Conservation (phyloP, 2,797 vertebrate genomes). For the Okamejei kenojei region DNA sequence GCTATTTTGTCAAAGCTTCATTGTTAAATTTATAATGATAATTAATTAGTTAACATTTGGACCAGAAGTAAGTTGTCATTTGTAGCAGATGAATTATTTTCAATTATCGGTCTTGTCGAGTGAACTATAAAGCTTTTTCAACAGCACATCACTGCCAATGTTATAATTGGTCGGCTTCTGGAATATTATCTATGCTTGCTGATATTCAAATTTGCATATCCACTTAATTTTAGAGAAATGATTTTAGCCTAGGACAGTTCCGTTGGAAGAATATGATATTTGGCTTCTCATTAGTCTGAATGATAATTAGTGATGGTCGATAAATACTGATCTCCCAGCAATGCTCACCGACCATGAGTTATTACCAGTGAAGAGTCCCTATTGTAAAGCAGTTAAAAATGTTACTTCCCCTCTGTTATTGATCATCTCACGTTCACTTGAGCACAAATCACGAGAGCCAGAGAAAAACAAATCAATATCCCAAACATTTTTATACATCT, state of each 20-base stretch:
- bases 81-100: conserved; percentile 12
- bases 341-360: too few relatives aligned
- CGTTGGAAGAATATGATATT: not conserved
- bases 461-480: too few relatives aligned
- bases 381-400: too few relatives aligned
- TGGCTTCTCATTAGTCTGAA: too few relatives aligned
- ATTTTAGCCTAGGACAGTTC: not conserved
- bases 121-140: conserved; percentile 17
- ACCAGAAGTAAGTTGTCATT: conserved; percentile 26
- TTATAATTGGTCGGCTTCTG: not conserved
- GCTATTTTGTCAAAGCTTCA: not conserved
- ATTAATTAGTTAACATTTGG: conserved; percentile 35
- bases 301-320: too few relatives aligned
- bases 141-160: not conserved
- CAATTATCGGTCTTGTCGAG: not conserved
- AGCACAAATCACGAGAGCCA: too few relatives aligned
- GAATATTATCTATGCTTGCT: not conserved
- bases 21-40: conserved; percentile 7
- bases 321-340: too few relatives aligned
- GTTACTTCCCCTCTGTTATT: too few relatives aligned
- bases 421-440: too few relatives aligned
- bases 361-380: too few relatives aligned
- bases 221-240: not conserved
- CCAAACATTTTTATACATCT: too few relatives aligned
- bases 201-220: not conserved